A percentile compares a stretch with the other conserved stretches of the same genome.
phyloP scores from a whole-genome alignment of 1,140 invertebrate species.

The Megalopta genalis region DNA sequence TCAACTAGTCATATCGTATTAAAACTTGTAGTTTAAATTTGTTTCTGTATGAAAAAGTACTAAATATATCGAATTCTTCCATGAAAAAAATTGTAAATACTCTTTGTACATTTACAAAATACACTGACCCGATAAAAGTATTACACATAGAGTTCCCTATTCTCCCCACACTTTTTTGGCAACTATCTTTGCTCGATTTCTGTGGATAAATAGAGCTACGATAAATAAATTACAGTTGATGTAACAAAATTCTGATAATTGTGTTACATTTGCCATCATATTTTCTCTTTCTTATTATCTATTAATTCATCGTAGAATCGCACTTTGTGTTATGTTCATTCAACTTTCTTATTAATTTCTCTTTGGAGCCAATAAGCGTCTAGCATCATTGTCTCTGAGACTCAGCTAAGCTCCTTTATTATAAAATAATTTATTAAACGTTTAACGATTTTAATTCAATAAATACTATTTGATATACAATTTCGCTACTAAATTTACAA shows the following conservation, averaged over 20 bases:
- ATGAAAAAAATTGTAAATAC: conserved; percentile 27
- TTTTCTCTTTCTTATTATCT: conserved; percentile 34
- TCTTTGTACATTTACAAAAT: conserved; percentile 8
- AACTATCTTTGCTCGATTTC: conserved; percentile 19
- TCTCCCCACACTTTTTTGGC: conserved; percentile 1
- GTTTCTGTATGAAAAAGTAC: conserved; percentile 17
- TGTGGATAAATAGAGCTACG: not conserved
- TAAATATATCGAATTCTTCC: not conserved
- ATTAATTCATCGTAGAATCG: conserved; percentile 67
- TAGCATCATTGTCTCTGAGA: conserved; percentile 74
- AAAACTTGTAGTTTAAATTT: not conserved
- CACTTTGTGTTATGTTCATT: conserved; percentile 72
- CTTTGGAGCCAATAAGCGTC: conserved; percentile 76
- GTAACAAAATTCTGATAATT: conserved; percentile 31
- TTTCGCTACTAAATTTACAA: conserved; percentile 66
- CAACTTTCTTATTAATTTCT: conserved; percentile 61
- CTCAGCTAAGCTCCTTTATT: conserved; percentile 71
- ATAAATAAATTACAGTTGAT: conserved; percentile 48
- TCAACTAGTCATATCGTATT: not conserved
- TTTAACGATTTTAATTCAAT: conserved; percentile 66
- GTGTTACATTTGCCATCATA: conserved; percentile 30
- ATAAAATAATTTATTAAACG: conserved; percentile 67
- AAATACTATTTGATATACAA: conserved; percentile 69
- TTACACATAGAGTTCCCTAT: not conserved
- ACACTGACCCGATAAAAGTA: conserved; percentile 19